A percentile compares a stretch with the other conserved stretches of the same genome.
Evolutionary conservation across 2,888 invertebrate species (phyloP).

Genomic region (Macaria liturata): DNA sequence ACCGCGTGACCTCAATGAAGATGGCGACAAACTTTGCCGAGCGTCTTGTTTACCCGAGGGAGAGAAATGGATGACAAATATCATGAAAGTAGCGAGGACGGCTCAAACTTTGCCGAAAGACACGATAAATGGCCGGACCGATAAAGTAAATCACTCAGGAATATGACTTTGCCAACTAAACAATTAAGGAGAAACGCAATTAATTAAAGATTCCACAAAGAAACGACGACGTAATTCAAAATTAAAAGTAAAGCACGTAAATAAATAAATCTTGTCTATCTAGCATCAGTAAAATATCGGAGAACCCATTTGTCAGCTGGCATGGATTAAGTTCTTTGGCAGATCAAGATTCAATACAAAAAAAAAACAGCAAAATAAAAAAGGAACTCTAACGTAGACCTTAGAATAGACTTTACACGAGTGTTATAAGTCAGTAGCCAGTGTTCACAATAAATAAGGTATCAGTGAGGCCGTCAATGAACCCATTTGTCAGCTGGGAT

Average conservation of each 20-base stretch:
- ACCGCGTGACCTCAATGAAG: conserved; percentile 67
- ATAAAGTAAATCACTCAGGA: conserved; percentile 10
- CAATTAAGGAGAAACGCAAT: neutral
- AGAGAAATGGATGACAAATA: conserved; percentile 42
- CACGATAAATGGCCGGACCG: conserved; percentile 15
- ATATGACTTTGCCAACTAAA: conserved; percentile 7
- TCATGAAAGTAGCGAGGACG: conserved; percentile 16
- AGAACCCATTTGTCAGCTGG: no score
- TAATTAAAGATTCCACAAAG: conserved; percentile 1
- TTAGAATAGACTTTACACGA: no score
- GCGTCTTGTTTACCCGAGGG: conserved; percentile 41
- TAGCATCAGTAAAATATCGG: conserved; percentile 11
- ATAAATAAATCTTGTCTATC: conserved; percentile 22
- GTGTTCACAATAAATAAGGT: conserved; percentile 4
- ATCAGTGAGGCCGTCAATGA: conserved; percentile 22
- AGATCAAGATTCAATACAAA: no score
- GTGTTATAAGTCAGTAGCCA: no score
- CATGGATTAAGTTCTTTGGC: no score
- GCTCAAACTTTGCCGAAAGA: conserved; percentile 16
- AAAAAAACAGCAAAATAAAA: no score
- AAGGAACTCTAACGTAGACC: no score
- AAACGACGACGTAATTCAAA: neutral
- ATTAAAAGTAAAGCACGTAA: neutral
- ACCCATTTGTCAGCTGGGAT: conserved; percentile 32
- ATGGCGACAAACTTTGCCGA: conserved; percentile 44